phyloP scores from a whole-genome alignment of 1,140 invertebrate species.

The Drosophila paulistorum region DNA sequence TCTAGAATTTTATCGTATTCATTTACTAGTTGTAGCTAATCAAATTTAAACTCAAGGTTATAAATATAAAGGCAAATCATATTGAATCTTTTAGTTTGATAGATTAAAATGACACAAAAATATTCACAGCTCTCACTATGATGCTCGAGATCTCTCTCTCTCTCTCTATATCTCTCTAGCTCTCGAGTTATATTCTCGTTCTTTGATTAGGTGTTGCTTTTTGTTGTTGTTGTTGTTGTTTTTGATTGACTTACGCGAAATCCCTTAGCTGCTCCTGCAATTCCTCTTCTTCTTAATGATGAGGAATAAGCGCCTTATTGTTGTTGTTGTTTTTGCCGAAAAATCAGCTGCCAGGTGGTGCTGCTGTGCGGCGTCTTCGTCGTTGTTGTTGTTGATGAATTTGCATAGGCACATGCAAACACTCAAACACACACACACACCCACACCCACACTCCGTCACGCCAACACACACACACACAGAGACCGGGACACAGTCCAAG shows the following conservation, averaged over 20 bases:
- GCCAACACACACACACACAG: conserved; percentile 16
- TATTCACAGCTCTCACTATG: too few relatives aligned
- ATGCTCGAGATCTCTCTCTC: too few relatives aligned
- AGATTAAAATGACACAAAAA: conserved; percentile 4
- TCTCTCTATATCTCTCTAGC: conserved; percentile 14
- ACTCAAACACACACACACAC: conserved; percentile 36
- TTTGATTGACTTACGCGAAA: conserved; percentile 30
- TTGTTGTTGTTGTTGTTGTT: too few relatives aligned
- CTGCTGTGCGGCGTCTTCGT: conserved; percentile 24
- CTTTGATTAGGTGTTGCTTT: conserved; percentile 17
- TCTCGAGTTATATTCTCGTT: conserved; percentile 9
- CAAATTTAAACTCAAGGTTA: not conserved
- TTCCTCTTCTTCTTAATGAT: conserved; percentile 4
- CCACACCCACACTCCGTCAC: conserved; percentile 22
- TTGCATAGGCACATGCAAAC: conserved; percentile 52
- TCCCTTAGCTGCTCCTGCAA: conserved; percentile 25
- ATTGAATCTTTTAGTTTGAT: conserved; percentile 4
- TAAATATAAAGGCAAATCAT: not conserved
- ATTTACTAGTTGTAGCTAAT: not conserved
- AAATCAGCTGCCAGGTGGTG: conserved; percentile 74
- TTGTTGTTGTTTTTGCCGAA: conserved; percentile 44
- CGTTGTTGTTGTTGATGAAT: conserved; percentile 31
- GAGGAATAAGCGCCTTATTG: conserved; percentile 1
- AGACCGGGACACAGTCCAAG: not conserved
- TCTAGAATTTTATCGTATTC: not conserved